These are phyloP conservation scores for Augochlorella aurata DNA, from an alignment of 2,888 invertebrate species.

Conservation along the genomic window DNA sequence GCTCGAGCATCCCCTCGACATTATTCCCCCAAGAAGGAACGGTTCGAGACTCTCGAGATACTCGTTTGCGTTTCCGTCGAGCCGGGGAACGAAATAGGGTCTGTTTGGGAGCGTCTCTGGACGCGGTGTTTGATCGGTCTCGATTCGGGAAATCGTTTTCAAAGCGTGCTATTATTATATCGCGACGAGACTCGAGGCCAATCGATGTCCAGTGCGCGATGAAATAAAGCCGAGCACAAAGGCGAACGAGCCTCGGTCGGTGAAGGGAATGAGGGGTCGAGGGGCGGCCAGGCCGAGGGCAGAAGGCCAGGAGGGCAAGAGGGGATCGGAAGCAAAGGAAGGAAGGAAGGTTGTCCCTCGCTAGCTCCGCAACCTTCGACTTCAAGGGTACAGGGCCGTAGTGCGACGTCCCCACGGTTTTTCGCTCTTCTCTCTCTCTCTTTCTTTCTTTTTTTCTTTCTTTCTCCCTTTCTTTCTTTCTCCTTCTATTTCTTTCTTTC, in stretches of 20 bases:
- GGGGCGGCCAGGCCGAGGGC: neutral
- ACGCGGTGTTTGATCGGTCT: no score
- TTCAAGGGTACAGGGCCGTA: slow-evolving; percentile 78
- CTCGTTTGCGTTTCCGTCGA: no score
- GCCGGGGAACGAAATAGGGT: neutral
- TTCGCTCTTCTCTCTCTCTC: slow-evolving; percentile 33
- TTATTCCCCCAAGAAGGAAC: no score
- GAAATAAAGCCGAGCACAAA: slow-evolving; percentile 70
- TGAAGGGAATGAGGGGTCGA: neutral
- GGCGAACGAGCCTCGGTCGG: slow-evolving; percentile 54
- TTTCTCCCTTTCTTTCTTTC: no score
- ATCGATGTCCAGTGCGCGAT: slow-evolving; percentile 69
- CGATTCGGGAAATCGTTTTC: slow-evolving; percentile 56
- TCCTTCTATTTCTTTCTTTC: no score
- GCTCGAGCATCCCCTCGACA: no score
- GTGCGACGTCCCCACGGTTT: slow-evolving; percentile 55
- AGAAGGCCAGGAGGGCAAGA: neutral
- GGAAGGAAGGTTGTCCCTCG: slow-evolving; percentile 74
- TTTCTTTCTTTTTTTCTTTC: no score
- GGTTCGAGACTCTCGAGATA: no score
- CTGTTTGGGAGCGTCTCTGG: neutral
- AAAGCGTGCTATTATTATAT: slow-evolving; percentile 56
- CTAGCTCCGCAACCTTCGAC: slow-evolving; percentile 75
- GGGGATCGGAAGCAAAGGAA: slow-evolving; percentile 56
- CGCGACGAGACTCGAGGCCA: slow-evolving; percentile 62